Percentiles rank a stretch among this genome's conserved stretches.
phyloP scores from a whole-genome alignment of 1,140 invertebrate species.

The Cepaea nemoralis region DNA sequence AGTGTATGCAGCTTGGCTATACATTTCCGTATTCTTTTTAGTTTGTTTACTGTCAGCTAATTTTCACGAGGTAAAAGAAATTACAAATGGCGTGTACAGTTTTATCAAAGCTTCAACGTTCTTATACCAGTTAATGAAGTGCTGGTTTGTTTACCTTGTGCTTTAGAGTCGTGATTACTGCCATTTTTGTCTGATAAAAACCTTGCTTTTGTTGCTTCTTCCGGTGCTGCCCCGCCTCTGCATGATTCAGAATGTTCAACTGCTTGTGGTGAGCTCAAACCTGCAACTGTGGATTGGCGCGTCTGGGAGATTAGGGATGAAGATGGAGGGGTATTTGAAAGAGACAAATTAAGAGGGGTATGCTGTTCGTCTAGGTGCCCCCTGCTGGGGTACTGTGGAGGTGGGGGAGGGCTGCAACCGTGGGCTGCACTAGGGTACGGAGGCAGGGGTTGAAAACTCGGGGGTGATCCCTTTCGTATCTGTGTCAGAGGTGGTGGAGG shows the following conservation, averaged over 20 bases:
- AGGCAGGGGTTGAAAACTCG: slow-evolving; percentile 29
- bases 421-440: slow-evolving; percentile 34
- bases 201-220: not conserved
- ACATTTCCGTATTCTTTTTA: no score
- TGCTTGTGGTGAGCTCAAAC: not conserved
- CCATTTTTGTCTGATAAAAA: slow-evolving; percentile 2
- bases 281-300: slow-evolving; percentile 49
- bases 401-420: slow-evolving; percentile 49
- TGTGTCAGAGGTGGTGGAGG: slow-evolving; percentile 39
- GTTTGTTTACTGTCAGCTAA: no score
- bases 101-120: no score
- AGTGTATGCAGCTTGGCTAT: no score
- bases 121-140: no score
- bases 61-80: no score
- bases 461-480: slow-evolving; percentile 38
- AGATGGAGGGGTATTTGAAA: slow-evolving; percentile 47
- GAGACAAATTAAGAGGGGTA: slow-evolving; percentile 65
- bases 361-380: slow-evolving; percentile 58
- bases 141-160: slow-evolving; percentile 12
- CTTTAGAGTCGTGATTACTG: slow-evolving; percentile 15
- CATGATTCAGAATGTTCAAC: not conserved
- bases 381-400: slow-evolving; percentile 33
- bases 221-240: not conserved
- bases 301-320: slow-evolving; percentile 19
- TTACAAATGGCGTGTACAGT: no score